Evolutionary conservation across 2,888 invertebrate species (phyloP).

Genomic region (Masnerella sp.): DNA sequence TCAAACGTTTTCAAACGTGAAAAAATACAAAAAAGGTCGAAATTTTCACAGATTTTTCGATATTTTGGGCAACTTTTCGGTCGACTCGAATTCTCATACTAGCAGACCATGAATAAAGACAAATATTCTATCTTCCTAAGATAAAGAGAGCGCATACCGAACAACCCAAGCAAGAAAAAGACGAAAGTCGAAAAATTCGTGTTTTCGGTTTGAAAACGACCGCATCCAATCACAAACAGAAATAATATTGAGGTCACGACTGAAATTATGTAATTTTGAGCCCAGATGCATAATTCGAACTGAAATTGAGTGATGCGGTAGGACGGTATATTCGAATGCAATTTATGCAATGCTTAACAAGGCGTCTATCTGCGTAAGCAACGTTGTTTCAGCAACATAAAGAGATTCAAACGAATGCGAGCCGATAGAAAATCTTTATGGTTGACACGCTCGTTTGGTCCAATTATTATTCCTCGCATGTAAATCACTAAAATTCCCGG

Average conservation of each 20-base stretch:
- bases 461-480: conserved; percentile 39
- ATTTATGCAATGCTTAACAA: conserved; percentile 34
- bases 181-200: neutral
- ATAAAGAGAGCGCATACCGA: no score
- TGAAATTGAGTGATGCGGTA: conserved; percentile 3
- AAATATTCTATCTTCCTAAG: no score
- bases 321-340: conserved; percentile 10
- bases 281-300: conserved; percentile 7
- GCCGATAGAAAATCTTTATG: conserved; percentile 20
- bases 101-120: no score
- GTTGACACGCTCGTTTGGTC: conserved; percentile 34
- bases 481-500: conserved; percentile 5
- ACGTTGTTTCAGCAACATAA: conserved; percentile 14
- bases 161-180: no score
- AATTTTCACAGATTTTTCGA: no score
- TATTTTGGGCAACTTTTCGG: no score
- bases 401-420: conserved; percentile 11
- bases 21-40: no score
- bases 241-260: conserved; percentile 23
- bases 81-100: no score
- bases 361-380: conserved; percentile 12
- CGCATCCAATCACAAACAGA: no score
- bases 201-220: neutral
- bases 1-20: no score
- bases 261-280: conserved; percentile 37